These are phyloP conservation scores for Ploceus nigricollis DNA, from an alignment of 2,113 vertebrate species.

Conservation along the genomic window DNA sequence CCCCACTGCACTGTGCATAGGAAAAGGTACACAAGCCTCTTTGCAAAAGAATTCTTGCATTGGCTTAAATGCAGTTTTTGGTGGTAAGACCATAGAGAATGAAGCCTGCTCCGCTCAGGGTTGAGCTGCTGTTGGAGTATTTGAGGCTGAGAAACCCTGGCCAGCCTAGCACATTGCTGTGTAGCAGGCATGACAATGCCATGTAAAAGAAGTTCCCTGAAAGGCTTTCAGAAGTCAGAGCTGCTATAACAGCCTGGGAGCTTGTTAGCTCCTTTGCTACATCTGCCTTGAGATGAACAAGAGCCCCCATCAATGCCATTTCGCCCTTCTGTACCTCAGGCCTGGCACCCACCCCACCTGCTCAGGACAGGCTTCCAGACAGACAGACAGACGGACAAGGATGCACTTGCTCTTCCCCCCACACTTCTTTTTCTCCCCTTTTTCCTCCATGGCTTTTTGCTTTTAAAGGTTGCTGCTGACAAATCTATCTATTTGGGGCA, in stretches of 20 bases:
- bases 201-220: constrained; percentile 45
- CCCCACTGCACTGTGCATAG: too few relatives aligned
- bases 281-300: constrained; percentile 60
- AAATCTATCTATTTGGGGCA: constrained; percentile 99
- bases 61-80: neutral
- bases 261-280: constrained; percentile 62
- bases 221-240: constrained; percentile 66
- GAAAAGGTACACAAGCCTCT: neutral
- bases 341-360: neutral
- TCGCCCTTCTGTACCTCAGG: neutral
- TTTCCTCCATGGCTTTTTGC: constrained; percentile 75
- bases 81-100: neutral
- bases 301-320: constrained; percentile 21
- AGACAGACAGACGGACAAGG: neutral
- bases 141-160: neutral
- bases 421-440: constrained; percentile 40
- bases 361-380: neutral
- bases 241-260: constrained; percentile 48
- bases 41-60: neutral
- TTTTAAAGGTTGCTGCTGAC: constrained; percentile 92
- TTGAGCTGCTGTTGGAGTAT: neutral
- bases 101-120: neutral
- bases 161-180: neutral
- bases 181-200: constrained; percentile 51
- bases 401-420: constrained; percentile 49